A percentile compares a stretch with the other conserved stretches of the same genome.
phyloP scores from a whole-genome alignment of 2,888 invertebrate genomes.

The Leucoptera coffeella region DNA sequence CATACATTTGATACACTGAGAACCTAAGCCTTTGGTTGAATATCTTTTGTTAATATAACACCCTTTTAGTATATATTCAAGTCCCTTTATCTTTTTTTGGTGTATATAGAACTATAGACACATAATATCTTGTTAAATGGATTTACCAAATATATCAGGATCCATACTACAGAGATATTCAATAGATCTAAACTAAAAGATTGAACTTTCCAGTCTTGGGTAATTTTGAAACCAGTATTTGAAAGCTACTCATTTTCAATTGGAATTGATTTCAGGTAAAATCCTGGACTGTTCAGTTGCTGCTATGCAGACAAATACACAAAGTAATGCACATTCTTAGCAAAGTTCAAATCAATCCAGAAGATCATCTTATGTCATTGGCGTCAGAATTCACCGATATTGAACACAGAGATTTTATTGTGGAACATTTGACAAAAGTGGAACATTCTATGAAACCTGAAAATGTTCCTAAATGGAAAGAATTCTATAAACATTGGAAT shows the following conservation, averaged over 20 bases:
- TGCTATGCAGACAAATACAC: conserved; percentile 57
- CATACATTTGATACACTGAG: too few relatives aligned
- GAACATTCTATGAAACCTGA: conserved; percentile 26
- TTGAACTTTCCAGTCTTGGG: too few relatives aligned
- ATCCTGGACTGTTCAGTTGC: conserved; percentile 57
- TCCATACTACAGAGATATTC: too few relatives aligned
- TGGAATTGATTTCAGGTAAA: conserved; percentile 55
- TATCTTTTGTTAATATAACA: too few relatives aligned
- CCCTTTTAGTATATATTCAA: too few relatives aligned
- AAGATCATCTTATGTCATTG: conserved; percentile 47
- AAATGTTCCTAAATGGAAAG: conserved; percentile 20
- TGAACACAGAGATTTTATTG: conserved; percentile 58
- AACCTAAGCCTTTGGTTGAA: too few relatives aligned
- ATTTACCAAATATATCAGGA: too few relatives aligned
- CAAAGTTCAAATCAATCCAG: conserved; percentile 56
- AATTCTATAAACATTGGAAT: conserved; percentile 37
- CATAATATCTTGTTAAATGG: too few relatives aligned
- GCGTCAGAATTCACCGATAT: conserved; percentile 55
- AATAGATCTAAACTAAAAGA: too few relatives aligned
- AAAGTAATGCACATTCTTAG: conserved; percentile 58
- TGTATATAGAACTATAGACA: too few relatives aligned
- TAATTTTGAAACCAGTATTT: conserved; percentile 10
- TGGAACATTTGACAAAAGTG: conserved; percentile 56
- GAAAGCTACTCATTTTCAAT: neutral
- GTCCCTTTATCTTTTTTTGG: too few relatives aligned